Conservation (phyloP, 2,797 vertebrate genomes). For the Gadopsis marmoratus region DNA sequence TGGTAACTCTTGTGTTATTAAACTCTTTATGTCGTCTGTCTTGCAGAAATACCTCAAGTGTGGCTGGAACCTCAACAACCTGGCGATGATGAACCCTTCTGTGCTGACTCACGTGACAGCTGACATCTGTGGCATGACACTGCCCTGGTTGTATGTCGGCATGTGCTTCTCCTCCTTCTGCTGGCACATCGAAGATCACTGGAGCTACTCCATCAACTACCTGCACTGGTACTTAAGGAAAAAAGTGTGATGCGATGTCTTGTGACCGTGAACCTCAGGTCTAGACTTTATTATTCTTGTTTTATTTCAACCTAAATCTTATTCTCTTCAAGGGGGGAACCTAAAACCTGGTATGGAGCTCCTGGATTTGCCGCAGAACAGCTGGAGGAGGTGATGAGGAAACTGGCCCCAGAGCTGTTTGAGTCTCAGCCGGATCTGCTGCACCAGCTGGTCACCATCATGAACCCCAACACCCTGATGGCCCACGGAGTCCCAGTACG, state of each 20-base stretch:
- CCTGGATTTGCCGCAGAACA: constrained; percentile 96
- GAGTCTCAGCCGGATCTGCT: constrained; percentile 95
- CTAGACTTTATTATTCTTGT: background rate
- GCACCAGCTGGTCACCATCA: constrained; percentile 96
- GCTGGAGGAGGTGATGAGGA: constrained; percentile 97
- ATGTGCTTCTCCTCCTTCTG: constrained; percentile 99
- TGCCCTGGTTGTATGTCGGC: constrained; percentile 98
- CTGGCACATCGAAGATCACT: constrained; percentile 99
- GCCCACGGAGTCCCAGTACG: constrained; percentile 92
- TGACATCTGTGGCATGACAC: constrained; percentile 98
- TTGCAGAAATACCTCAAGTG: constrained; percentile 93
- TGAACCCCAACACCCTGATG: constrained; percentile 98
- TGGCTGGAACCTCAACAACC: constrained; percentile 98
- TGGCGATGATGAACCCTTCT: constrained; percentile 98
- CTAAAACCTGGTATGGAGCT: constrained; percentile 99
- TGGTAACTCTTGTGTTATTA: background rate
- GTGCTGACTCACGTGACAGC: constrained; percentile 96
- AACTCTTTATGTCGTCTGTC: background rate
- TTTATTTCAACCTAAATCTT: background rate
- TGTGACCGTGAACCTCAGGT: background rate
- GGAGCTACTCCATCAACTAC: constrained; percentile 99
- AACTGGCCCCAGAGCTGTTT: constrained; percentile 95
- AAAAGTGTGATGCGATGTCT: too few relatives aligned
- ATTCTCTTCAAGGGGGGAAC: constrained; percentile 90
- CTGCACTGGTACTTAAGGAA: constrained; percentile 88